Evolutionary conservation across 2,888 invertebrate genomes (phyloP).

Genomic region (Bhutanitis thaidina): DNA sequence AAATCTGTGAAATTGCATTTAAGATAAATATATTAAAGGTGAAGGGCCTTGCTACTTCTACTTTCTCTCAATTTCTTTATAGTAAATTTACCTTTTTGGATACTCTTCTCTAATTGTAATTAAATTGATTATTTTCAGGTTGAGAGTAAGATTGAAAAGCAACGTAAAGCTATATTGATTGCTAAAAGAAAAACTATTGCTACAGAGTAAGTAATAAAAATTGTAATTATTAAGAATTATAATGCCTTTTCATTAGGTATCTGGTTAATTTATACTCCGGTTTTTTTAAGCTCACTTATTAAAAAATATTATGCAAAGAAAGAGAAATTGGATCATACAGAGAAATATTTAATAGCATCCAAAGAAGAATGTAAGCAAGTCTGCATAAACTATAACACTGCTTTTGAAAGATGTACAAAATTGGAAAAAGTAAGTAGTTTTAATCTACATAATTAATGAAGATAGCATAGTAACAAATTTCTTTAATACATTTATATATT

Average conservation of each 20-base stretch:
- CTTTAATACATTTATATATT: too few relatives aligned
- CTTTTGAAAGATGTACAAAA: constrained; percentile 39
- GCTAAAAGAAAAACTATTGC: constrained; percentile 48
- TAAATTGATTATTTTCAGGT: constrained; percentile 26
- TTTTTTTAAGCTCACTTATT: constrained; percentile 42
- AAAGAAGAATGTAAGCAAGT: constrained; percentile 50
- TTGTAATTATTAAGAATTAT: background rate
- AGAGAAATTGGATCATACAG: constrained; percentile 35
- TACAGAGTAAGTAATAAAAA: constrained; percentile 43
- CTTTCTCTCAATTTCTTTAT: too few relatives aligned
- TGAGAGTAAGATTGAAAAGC: constrained; percentile 31
- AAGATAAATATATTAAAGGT: too few relatives aligned
- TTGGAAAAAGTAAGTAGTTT: constrained; percentile 44
- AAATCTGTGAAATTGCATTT: too few relatives aligned
- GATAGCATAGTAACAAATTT: too few relatives aligned
- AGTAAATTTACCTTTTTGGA: too few relatives aligned
- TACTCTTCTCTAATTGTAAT: too few relatives aligned
- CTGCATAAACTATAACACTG: constrained; percentile 44
- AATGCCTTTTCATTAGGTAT: background rate
- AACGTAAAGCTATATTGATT: constrained; percentile 33
- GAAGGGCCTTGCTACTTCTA: too few relatives aligned
- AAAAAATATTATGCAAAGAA: constrained; percentile 38
- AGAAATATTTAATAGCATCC: constrained; percentile 35
- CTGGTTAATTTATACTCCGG: background rate
- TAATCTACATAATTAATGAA: too few relatives aligned